Evolutionary conservation across 2,888 invertebrate species (phyloP).

Genomic region (Drosophila stalkeri): DNA sequence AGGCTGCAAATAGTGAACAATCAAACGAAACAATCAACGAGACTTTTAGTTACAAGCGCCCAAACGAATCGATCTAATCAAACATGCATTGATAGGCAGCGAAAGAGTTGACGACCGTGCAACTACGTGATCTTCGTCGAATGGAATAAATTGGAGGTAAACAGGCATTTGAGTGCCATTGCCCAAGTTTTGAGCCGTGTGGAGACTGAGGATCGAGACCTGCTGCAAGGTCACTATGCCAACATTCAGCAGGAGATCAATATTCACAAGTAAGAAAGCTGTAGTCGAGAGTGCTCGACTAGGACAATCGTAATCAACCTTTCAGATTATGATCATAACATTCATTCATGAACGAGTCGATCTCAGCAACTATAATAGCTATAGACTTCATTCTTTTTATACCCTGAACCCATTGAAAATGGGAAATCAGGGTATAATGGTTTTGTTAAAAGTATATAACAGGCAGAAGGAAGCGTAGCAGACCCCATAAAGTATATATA

Average conservation of each 20-base stretch:
- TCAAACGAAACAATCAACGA: slow-evolving; percentile 14
- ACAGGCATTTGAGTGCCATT: slow-evolving; percentile 87
- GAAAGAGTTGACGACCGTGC: slow-evolving; percentile 90
- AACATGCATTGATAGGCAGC: slow-evolving; percentile 92
- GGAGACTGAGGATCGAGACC: slow-evolving; percentile 90
- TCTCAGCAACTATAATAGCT: no score
- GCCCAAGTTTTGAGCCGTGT: slow-evolving; percentile 87
- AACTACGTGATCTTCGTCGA: slow-evolving; percentile 89
- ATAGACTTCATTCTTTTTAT: no score
- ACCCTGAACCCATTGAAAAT: no score
- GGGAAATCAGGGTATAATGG: no score
- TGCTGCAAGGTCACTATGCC: slow-evolving; percentile 91
- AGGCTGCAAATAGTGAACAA: neutral
- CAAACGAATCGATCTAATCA: slow-evolving; percentile 87
- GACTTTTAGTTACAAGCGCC: slow-evolving; percentile 78
- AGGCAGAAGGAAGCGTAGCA: no score
- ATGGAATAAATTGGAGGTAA: slow-evolving; percentile 90
- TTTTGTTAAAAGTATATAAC: no score
- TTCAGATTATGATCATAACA: no score
- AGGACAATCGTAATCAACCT: no score
- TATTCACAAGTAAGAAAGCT: no score
- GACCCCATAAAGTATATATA: no score
- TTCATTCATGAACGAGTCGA: no score
- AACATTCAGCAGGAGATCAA: slow-evolving; percentile 92
- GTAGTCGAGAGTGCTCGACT: no score